phyloP scores from a whole-genome alignment of 2,113 vertebrate genomes.

The Trichomycterus rosablanca region DNA sequence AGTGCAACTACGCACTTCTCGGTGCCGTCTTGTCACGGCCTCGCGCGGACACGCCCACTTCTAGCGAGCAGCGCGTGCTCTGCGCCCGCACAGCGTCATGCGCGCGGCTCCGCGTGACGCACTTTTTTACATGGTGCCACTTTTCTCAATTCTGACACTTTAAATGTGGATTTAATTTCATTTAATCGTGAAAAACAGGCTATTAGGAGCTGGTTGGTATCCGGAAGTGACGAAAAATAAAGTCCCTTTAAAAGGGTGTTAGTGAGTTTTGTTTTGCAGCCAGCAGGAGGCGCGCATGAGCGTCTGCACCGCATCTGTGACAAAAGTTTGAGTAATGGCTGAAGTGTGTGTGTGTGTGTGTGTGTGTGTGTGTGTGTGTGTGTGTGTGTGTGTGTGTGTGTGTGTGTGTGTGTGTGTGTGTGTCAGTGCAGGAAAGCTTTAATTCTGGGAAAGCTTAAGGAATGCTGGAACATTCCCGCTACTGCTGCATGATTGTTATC shows the following conservation, averaged over 20 bases:
- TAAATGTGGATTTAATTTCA: not conserved
- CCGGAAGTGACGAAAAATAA: not conserved
- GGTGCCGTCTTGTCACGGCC: constrained; percentile 51
- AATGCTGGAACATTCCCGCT: constrained; percentile 1
- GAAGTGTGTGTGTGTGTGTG: not conserved
- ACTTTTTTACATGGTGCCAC: not conserved
- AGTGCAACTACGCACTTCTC: constrained; percentile 74
- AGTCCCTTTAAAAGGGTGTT: constrained; percentile 1
- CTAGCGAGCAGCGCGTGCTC: not conserved
- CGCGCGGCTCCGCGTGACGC: not conserved
- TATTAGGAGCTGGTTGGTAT: too few species aligned
- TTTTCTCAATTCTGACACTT: not conserved
- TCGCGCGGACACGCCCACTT: constrained; percentile 28
- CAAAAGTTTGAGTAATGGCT: constrained; percentile 44
- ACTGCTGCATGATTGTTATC: not conserved
- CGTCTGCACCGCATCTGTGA: not conserved
- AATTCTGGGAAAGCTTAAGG: constrained; percentile 32
- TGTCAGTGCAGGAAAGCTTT: constrained; percentile 8
- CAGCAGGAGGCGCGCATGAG: constrained; percentile 52
- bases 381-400: constrained; percentile 24
- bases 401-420: not conserved
- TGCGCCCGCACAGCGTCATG: constrained; percentile 14
- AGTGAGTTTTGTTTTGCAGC: not conserved
- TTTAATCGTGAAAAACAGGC: too few species aligned
- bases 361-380: constrained; percentile 18